Conservation (phyloP, 2,888 invertebrate genomes). For the Aspidapion aeneum region DNA sequence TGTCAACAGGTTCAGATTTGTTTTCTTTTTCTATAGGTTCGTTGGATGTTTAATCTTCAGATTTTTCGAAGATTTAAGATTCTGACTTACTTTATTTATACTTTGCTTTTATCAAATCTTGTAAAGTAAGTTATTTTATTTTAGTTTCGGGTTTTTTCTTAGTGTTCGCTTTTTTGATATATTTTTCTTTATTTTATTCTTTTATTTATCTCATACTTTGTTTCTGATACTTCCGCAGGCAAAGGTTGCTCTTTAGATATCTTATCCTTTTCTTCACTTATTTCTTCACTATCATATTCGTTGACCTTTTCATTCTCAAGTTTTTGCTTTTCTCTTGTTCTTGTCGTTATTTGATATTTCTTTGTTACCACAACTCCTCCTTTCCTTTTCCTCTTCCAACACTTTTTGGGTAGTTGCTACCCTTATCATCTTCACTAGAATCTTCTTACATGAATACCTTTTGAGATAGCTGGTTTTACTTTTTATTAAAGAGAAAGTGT, state of each 20-base stretch:
- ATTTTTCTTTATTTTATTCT: constrained; percentile 18
- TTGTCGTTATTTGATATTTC: constrained; percentile 41
- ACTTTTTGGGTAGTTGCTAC: not conserved
- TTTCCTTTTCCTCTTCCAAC: constrained; percentile 24
- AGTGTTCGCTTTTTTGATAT: constrained; percentile 35
- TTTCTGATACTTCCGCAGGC: not conserved
- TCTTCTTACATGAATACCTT: too few relatives aligned
- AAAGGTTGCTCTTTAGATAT: not conserved
- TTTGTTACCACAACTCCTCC: constrained; percentile 43
- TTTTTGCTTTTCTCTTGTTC: constrained; percentile 29
- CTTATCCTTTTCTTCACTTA: constrained; percentile 4
- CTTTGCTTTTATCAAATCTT: constrained; percentile 44
- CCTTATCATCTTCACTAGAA: too few relatives aligned
- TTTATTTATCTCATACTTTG: constrained; percentile 11
- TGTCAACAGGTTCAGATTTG: constrained; percentile 1
- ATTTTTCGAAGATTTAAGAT: constrained; percentile 41
- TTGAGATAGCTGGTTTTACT: too few relatives aligned
- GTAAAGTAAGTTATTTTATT: constrained; percentile 45
- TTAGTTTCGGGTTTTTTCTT: constrained; percentile 42
- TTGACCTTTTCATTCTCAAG: constrained; percentile 16
- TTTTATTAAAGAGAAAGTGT: too few relatives aligned
- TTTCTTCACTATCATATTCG: constrained; percentile 18
- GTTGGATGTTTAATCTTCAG: constrained; percentile 37
- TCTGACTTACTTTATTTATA: constrained; percentile 38
- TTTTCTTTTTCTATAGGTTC: constrained; percentile 19